Evolutionary conservation across 1,140 invertebrate species (phyloP), one percentile per base, ranked within the genome.

Genomic region (Oncopodura yosiiana): DNA sequence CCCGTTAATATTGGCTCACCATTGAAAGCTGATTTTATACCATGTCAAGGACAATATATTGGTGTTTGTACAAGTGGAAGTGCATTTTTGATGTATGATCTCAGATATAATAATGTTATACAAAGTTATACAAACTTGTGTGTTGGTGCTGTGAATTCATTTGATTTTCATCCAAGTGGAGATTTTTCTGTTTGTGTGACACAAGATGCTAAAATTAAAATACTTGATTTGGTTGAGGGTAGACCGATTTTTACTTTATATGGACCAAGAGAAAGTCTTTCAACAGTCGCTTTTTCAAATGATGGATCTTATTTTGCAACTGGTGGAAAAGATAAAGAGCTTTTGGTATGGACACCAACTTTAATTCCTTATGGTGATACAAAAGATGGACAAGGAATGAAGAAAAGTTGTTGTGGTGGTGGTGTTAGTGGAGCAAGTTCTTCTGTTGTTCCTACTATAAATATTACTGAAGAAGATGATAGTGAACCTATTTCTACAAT

Each of bases 381-480:
- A 11, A 32, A 38, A 4, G 23, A 53, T 18, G 45, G n/a, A n/a
- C n/a, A n/a, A n/a, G n/a, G n/a, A n/a, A n/a, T n/a, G n/a, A n/a
- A n/a, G n/a, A 89, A 69, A 2, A 91, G 91, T 60, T 82, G 74
- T 70, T 95, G 91, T 0, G n/a, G n/a, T n/a, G n/a, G n/a, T n/a
- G n/a, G n/a, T n/a, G n/a, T n/a, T n/a, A n/a, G n/a, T n/a, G n/a
- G n/a, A n/a, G n/a, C n/a, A n/a, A n/a, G n/a, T n/a, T n/a, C n/a
- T n/a, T n/a, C n/a, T n/a, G n/a, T n/a, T n/a, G n/a, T n/a, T n/a
- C n/a, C n/a, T n/a, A n/a, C n/a, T n/a, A n/a, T n/a, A n/a, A n/a
- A n/a, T n/a, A n/a, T n/a, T n/a, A n/a, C n/a, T n/a, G n/a, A n/a
- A n/a, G n/a, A n/a, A n/a, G n/a, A n/a, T n/a, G n/a, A n/a, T n/a